Conservation (phyloP, 2,888 invertebrate species). For the Frankliniella intonsa region DNA sequence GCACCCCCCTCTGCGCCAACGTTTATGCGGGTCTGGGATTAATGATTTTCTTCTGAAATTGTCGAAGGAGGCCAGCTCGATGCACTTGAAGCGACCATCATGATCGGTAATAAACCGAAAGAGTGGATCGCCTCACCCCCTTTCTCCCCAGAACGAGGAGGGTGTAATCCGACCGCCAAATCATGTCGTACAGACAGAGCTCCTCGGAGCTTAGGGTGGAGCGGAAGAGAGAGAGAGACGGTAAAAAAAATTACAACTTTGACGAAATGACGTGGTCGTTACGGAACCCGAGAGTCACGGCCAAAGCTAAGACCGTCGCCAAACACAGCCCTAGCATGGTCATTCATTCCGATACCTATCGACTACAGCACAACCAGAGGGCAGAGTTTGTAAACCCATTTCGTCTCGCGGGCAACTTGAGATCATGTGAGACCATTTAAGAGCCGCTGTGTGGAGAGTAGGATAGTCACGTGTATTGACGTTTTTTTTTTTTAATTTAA, state of each 20-base stretch:
- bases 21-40: not conserved
- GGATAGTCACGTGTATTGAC: no score
- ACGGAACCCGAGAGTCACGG: not conserved
- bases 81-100: not conserved
- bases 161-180: not conserved
- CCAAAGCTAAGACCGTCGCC: not conserved
- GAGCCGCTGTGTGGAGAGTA: no score
- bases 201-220: not conserved
- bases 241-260: not conserved
- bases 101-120: not conserved
- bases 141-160: not conserved
- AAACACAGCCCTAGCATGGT: no score
- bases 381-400: no score
- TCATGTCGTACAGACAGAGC: not conserved
- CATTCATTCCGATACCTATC: no score
- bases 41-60: slow-evolving; percentile 2
- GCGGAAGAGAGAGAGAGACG: not conserved
- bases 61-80: no score
- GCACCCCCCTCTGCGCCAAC: not conserved
- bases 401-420: no score
- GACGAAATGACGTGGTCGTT: not conserved
- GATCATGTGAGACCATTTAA: no score
- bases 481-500: no score
- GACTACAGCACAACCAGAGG: no score
- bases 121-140: not conserved